Evolutionary conservation across 1,140 invertebrate genomes (phyloP), one percentile per base, ranked within the genome.

Genomic region (Ridgeia piscesae): DNA sequence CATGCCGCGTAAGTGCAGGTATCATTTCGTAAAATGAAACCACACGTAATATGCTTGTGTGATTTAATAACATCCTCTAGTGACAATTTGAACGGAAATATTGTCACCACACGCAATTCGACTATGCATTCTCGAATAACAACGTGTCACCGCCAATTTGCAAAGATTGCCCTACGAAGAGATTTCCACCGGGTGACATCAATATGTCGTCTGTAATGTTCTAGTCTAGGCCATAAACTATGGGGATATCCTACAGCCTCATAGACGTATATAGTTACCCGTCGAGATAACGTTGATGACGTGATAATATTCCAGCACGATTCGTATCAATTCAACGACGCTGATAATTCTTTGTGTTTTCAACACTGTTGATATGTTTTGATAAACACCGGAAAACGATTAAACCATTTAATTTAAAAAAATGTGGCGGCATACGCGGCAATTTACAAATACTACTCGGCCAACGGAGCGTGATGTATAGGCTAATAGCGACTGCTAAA

Each of bases 261-360:
- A 21, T 77, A 9, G 11, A n/a, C 11, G 58, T 77, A 77, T 77
- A 77, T 21, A 77, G 58, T 77, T 77, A 77, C 58, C 58, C 8
- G 17, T 21, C 58, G 58, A 77, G 58, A 77, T 77, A 77, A 77
- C 58, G 27, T 77, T 77, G 58, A 77, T 21, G 58, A 77, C 58
- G 14, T 21, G 58, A 77, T 77, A 14, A 17, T 77, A 77, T 77
- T 31, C 58, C 58, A 77, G 58, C 27, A 77, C 58, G 58, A 77
- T 77, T 77, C 58, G 27, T 77, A 77, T 77, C 58, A 77, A 31
- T 42, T 77, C 58, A 77, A 2, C 58, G 58, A 17, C 27, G 58
- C 58, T 77, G 58, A 77, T 77, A 77, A 77, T 77, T 77, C 58
- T 77, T 77, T 77, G 58, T 77, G 58, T 77, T 77, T 77, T 31